These are phyloP conservation scores for Hydropsyche tenuis DNA, from an alignment of 1,140 invertebrate genomes.

Conservation along the genomic window DNA sequence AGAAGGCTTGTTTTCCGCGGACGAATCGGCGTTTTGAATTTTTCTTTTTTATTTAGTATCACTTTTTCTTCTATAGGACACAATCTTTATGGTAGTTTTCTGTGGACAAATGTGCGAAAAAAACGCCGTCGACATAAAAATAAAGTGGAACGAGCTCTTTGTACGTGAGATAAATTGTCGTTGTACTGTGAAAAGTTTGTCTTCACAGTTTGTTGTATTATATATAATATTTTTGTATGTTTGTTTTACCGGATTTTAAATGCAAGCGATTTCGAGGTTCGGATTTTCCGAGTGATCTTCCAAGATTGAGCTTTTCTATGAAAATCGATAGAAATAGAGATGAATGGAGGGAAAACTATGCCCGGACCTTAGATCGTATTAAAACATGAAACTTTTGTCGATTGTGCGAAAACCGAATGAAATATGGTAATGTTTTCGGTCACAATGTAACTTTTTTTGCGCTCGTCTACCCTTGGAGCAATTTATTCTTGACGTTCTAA, in stretches of 20 bases:
- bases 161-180: no score
- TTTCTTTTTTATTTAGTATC: conserved; percentile 10
- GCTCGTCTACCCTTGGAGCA: not conserved
- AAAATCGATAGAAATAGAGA: conserved; percentile 5
- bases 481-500: not conserved
- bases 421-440: conserved; percentile 14
- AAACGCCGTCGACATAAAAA: not conserved
- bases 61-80: not conserved
- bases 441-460: conserved; percentile 20
- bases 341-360: not conserved
- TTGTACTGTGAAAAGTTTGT: no score
- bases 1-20: not conserved
- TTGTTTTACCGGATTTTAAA: no score
- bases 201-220: no score
- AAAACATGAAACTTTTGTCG: conserved; percentile 15
- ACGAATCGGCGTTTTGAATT: conserved; percentile 23
- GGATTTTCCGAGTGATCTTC: no score
- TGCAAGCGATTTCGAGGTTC: no score
- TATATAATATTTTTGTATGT: no score
- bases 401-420: conserved; percentile 15
- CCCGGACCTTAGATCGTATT: not conserved
- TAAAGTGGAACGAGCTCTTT: not conserved
- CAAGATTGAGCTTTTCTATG: not conserved
- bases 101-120: not conserved
- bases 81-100: conserved; percentile 8